phyloP scores from a whole-genome alignment of 2,113 vertebrate species.

The Rafetus swinhoei region DNA sequence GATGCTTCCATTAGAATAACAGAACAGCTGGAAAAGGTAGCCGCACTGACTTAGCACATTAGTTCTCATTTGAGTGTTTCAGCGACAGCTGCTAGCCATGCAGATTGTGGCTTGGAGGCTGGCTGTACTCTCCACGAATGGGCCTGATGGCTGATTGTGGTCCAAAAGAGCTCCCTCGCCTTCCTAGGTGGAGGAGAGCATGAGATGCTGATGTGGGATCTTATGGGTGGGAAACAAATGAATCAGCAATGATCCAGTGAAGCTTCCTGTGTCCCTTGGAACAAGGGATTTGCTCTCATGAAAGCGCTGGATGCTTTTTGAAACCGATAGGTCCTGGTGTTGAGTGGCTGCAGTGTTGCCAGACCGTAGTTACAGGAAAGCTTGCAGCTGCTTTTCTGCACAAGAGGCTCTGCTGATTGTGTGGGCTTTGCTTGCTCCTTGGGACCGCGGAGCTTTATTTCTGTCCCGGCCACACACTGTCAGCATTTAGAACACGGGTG shows the following conservation, averaged over 20 bases:
- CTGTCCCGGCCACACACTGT: background rate
- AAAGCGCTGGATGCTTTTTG: background rate
- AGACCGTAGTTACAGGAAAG: background rate
- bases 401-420: background rate
- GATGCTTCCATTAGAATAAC: background rate
- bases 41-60: background rate
- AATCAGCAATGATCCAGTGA: background rate
- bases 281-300: background rate
- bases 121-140: background rate
- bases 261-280: background rate
- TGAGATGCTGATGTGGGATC: background rate
- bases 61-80: background rate
- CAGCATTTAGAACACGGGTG: no score
- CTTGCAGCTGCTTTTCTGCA: background rate
- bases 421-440: background rate
- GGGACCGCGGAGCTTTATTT: background rate
- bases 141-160: background rate
- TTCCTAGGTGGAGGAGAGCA: background rate
- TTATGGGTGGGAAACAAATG: background rate
- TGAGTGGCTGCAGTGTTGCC: background rate
- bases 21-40: background rate
- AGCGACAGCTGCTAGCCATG: background rate
- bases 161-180: background rate
- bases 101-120: background rate
- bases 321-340: background rate